A percentile compares a stretch with the other conserved stretches of the same genome.
Conservation (phyloP, 2,888 invertebrate species). For the Didymodactylos carnosus region DNA sequence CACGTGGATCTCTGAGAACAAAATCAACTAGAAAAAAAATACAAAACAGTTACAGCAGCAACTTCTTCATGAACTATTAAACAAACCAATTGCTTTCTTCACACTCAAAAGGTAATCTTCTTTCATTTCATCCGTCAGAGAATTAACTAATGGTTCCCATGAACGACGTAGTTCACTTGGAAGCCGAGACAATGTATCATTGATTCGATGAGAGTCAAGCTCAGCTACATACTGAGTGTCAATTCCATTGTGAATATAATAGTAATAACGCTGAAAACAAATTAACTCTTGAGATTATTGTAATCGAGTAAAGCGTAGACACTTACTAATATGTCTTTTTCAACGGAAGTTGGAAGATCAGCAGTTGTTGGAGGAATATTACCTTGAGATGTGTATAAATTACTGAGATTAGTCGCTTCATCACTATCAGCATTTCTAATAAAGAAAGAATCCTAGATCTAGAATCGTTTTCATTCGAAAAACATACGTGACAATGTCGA, state of each 20-base stretch:
- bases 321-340: neutral
- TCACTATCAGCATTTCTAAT: neutral
- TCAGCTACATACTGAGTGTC: conserved; percentile 72
- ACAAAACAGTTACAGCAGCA: neutral
- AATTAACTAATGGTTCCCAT: conserved; percentile 28
- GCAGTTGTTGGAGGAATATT: neutral
- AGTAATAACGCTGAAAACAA: conserved; percentile 50
- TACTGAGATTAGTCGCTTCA: neutral
- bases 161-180: conserved; percentile 27
- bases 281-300: neutral
- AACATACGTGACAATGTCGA: conserved; percentile 48
- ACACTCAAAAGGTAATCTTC: conserved; percentile 67
- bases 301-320: neutral
- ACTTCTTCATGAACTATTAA: conserved; percentile 12
- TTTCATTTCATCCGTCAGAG: conserved; percentile 55
- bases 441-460: neutral
- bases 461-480: neutral
- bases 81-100: conserved; percentile 56
- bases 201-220: conserved; percentile 52
- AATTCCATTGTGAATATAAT: conserved; percentile 69
- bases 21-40: conserved; percentile 51
- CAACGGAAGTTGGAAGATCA: neutral
- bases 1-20: conserved; percentile 55
- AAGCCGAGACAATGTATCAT: conserved; percentile 34
- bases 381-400: neutral